Percentiles rank a stretch among this genome's conserved stretches.
These are phyloP conservation scores for Tetragonula clypearis DNA, from an alignment of 1,140 invertebrate genomes.

Conservation along the genomic window DNA sequence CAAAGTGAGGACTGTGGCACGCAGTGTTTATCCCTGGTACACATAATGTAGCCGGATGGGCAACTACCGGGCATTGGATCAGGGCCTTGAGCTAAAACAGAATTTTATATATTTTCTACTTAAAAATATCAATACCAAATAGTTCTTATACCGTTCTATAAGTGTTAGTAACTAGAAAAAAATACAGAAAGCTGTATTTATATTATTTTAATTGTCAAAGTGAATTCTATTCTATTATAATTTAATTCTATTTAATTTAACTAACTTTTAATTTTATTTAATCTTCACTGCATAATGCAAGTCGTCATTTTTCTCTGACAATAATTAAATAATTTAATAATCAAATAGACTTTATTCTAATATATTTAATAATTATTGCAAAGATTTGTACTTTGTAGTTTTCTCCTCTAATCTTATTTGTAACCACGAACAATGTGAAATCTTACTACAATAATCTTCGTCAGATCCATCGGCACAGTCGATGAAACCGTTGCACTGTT, in stretches of 20 bases:
- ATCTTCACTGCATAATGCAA: too few relatives aligned
- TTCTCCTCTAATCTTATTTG: background rate
- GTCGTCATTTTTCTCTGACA: too few relatives aligned
- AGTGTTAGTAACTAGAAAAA: background rate
- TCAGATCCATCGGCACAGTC: slow-evolving; percentile 88
- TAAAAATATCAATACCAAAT: background rate
- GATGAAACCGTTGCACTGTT: slow-evolving; percentile 82
- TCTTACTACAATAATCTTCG: slow-evolving; percentile 86
- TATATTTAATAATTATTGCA: too few relatives aligned
- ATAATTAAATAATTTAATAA: too few relatives aligned
- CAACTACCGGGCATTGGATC: slow-evolving; percentile 74
- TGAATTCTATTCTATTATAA: too few relatives aligned
- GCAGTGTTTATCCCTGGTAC: slow-evolving; percentile 81
- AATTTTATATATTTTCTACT: background rate
- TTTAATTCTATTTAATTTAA: too few relatives aligned
- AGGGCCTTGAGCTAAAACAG: slow-evolving; percentile 42
- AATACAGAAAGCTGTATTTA: background rate
- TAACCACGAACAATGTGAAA: background rate
- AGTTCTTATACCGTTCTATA: background rate
- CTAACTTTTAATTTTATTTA: too few relatives aligned
- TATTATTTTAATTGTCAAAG: too few relatives aligned
- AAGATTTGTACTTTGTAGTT: too few relatives aligned
- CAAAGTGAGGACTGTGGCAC: slow-evolving; percentile 82
- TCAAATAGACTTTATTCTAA: too few relatives aligned
- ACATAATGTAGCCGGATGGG: slow-evolving; percentile 80